phyloP scores from a whole-genome alignment of 2,888 invertebrate species.

The Orthosia gothica region DNA sequence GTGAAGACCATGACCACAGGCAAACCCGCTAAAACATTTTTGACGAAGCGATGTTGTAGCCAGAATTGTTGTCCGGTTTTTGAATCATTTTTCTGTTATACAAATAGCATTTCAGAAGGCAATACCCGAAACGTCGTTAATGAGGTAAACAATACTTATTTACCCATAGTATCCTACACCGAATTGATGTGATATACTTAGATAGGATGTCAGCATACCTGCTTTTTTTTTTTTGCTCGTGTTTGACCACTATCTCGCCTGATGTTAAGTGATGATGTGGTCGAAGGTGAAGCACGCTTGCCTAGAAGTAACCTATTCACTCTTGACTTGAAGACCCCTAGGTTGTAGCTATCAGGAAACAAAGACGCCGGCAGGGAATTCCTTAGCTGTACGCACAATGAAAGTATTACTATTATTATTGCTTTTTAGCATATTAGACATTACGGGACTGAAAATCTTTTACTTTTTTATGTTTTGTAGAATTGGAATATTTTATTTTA shows the following conservation, averaged over 20 bases:
- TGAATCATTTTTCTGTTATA: neutral
- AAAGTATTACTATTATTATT: no score
- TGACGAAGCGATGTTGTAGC: no score
- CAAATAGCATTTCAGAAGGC: conserved; percentile 18
- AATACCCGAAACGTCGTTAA: conserved; percentile 7
- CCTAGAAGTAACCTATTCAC: no score
- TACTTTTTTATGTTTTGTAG: neutral
- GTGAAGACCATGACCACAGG: neutral
- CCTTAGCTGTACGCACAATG: no score
- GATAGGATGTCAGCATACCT: neutral
- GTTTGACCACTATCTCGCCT: no score
- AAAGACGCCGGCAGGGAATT: no score
- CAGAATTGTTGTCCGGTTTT: neutral
- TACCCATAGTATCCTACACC: neutral
- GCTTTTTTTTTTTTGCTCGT: no score
- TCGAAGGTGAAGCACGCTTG: no score
- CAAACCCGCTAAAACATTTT: neutral
- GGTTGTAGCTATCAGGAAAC: no score
- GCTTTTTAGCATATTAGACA: neutral
- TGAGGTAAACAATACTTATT: conserved; percentile 39
- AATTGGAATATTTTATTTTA: neutral
- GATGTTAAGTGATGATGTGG: no score
- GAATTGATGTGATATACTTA: conserved; percentile 1
- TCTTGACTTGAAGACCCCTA: no score
- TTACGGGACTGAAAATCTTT: neutral